Base-by-base conservation (phyloP, 2,113 vertebrate species). In the Xerus inauris region DNA sequence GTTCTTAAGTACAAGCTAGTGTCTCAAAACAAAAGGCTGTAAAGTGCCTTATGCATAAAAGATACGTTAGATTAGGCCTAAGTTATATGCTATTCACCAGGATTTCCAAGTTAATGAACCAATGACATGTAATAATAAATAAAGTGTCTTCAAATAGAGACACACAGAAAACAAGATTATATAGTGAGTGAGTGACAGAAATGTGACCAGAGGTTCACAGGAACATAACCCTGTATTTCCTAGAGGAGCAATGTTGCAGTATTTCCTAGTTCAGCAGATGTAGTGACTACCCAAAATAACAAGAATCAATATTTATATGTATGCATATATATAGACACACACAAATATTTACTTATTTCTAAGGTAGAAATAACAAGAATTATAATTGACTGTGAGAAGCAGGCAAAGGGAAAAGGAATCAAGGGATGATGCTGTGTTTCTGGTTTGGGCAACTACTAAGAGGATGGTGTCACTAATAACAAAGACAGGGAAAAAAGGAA, bases 21-120 rank as follows among this genome's bases (percentile, higher is more conserved):
- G 26, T 72, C 30, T 19, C 20, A 22, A 77, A 64, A 89, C 47
- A 75, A 96, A 24, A 19, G 28, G 67, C 67, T 65, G 17, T 64
- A 38, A 86, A 14, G 26, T 26, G 22, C 32, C 47, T 94, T 24
- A 79, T 4, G 5, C 76, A 72, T 76, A 94, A 73, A 82, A 83
- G 10, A 42, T n/a, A 5, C 8, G 7, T 76, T 45, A 73, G 24
- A 73, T 22, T 89, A 59, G 19, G 35, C 77, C 26, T 82, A 26
- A 81, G 10, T 38, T 91, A 73, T 10, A 38, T 54, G 40, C 49
- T 32, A 42, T 0, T 59, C 38, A 19, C 35, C 54, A 35, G 82
- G 47, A 65, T 38, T 62, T 87, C 76, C 83, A 92, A 28, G 30
- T 93, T 79, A 93, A 91, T 67, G 49, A 92, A 75, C 32, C 24